Conservation (phyloP, 2,888 invertebrate species). For the Oxystoma pomonae region DNA sequence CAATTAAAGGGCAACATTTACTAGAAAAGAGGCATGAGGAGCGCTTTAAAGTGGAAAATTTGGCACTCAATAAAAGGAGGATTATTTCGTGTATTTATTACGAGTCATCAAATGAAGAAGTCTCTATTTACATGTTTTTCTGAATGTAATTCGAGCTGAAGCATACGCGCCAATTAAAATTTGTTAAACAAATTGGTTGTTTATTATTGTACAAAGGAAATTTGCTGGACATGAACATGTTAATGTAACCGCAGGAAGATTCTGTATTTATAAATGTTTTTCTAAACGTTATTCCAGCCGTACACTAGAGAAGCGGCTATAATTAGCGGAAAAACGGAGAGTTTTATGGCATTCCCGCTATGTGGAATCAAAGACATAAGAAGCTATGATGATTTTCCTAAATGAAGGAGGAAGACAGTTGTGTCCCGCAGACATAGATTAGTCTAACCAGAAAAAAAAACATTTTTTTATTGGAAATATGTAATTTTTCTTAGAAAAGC, state of each 20-base stretch:
- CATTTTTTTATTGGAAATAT: too few species aligned
- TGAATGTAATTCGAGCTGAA: conserved; percentile 85
- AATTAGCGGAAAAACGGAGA: conserved; percentile 84
- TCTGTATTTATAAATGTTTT: too few species aligned
- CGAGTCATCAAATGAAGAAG: too few species aligned
- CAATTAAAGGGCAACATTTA: too few species aligned
- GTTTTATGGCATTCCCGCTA: conserved; percentile 73
- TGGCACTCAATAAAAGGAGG: too few species aligned
- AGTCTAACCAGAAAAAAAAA: not conserved
- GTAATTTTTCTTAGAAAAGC: too few species aligned
- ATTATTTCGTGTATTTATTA: too few species aligned
- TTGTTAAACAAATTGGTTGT: too few species aligned
- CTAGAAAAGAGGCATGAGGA: conserved; percentile 90
- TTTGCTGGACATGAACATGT: too few species aligned
- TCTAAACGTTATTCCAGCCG: conserved; percentile 84
- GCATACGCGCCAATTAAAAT: conserved; percentile 88
- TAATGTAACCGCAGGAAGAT: too few species aligned
- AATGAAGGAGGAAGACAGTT: conserved; percentile 88
- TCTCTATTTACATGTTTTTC: conserved; percentile 88
- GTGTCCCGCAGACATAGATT: conserved; percentile 65
- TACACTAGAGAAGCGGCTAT: conserved; percentile 92
- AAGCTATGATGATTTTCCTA: conserved; percentile 78
- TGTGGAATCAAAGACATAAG: conserved; percentile 72
- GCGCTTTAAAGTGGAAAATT: conserved; percentile 70
- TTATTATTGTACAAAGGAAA: too few species aligned